Evolutionary conservation across 2,113 vertebrate genomes (phyloP), one percentile per base, ranked within the genome.

Genomic region (Podarcis cretensis): DNA sequence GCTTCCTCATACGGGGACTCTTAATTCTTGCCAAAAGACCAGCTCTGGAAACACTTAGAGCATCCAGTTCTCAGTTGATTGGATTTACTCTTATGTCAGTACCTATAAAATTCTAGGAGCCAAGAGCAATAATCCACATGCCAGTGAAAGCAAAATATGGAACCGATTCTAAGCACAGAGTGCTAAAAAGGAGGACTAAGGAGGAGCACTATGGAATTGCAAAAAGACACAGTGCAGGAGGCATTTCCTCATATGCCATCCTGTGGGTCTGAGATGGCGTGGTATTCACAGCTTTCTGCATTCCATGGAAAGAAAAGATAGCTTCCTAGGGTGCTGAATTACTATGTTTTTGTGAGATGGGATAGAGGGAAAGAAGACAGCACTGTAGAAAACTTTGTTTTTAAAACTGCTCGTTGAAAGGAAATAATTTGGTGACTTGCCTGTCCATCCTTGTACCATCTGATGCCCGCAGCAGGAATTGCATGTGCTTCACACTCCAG

Each of bases 391-490:
- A 66, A 74, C 20, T 5, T 88, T 48, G 10, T 48, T 27, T 83
- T 37, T 68, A 84, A 88, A 78, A 30, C 13, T 2, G 6, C 69
- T 83, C 35, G 7, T 43, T 16, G 87, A 87, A 94, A 92, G 54
- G 84, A 93, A 95, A 0, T 0, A 23, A 89, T 77, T 30, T 84
- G 68, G 87, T 90, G 78, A 97, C 97, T 97, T 81, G 97, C 99
- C 98, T 99, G 98, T 95, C 98, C 98, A 1, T 99, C 98, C 94
- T 99, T 99, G 97, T 98, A 99, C 99, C 99, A 99, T 96, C 97
- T 97, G 92, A 99, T 96, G 12, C 96, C 95, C 2, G 98, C 98
- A 37, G 96, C 95, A 86, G 98, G 99, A 92, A 99, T 75, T 0
- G 98, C 99, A 0, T 98, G 97, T 74, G 97, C 98, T 89, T 98